Base-by-base conservation (phyloP, 2,113 vertebrate species). In the Caloenas nicobarica region DNA sequence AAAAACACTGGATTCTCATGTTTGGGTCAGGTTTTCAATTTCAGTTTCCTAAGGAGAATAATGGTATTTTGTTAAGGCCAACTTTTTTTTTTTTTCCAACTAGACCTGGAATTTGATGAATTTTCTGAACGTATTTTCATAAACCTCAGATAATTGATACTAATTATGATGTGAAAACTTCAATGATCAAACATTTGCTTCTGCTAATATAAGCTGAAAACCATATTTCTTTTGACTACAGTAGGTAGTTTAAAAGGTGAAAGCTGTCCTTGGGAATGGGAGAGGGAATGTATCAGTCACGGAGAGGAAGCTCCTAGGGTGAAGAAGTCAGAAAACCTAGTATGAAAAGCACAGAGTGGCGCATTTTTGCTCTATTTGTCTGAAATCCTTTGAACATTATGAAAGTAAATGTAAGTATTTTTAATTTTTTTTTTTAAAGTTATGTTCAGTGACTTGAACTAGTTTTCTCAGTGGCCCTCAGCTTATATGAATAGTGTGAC, bases 341-440 rank as follows among this genome's bases (percentile, higher is more conserved):
- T 54, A 94, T 88, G 89, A 94, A 95, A 96, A 96, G 64, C 60
- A 86, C 68, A 91, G 56, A 91, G 86, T 77, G 69, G 77, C 91
- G 74, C 28, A 31, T 71, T 97, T 96, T 92, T 91, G 69, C 86
- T 93, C 50, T 85, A 78, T 94, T 96, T 96, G 80, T 83, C 88
- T 78, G 76, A 96, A 96, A 60, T 34, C 77, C 87, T 97, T 95
- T 96, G 96, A 97, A 94, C 65, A 31, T 54, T 50, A 70, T 73
- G 80, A 73, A 94, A 93, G 54, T 58, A 72, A 58, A 29, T 36
- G 69, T 18, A 53, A 89, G 89, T 91, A 94, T 80, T 95, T 95
- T 81, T 94, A 91, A 92, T 95, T 92, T 68, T 60, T 91, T 95
- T 96, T 96, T 91, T 46, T 44, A 11, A 74, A 96, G 36, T 85